Percentiles rank a stretch among this genome's conserved stretches.
These are phyloP conservation scores for Clanis bilineata DNA, from an alignment of 2,888 invertebrate genomes.

Conservation along the genomic window DNA sequence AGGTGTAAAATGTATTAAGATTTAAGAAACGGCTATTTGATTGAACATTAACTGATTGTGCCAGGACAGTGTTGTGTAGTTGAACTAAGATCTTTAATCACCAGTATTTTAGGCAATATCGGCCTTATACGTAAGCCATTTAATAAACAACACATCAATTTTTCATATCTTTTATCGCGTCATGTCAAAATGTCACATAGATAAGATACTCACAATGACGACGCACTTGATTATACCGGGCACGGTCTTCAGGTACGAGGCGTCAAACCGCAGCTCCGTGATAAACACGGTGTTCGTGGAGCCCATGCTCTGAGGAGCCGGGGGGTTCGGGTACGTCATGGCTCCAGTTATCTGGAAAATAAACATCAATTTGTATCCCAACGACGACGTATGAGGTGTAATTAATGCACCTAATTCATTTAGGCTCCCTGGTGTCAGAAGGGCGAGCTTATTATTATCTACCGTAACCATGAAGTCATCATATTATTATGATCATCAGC, in stretches of 20 bases:
- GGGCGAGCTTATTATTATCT: too few relatives aligned
- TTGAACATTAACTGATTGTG: too few relatives aligned
- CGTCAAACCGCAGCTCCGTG: constrained; percentile 62
- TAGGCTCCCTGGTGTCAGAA: too few relatives aligned
- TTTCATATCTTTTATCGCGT: neutral
- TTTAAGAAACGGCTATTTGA: too few relatives aligned
- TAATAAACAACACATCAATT: neutral
- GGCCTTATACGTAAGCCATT: neutral
- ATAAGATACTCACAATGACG: constrained; percentile 56
- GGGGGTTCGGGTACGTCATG: constrained; percentile 59
- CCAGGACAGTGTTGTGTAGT: too few relatives aligned
- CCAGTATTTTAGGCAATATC: too few relatives aligned
- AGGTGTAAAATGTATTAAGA: too few relatives aligned
- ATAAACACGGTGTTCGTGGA: constrained; percentile 69
- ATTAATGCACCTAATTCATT: too few relatives aligned
- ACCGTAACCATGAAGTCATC: too few relatives aligned
- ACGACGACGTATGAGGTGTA: too few relatives aligned
- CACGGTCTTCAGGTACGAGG: constrained; percentile 57
- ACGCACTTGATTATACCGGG: constrained; percentile 60
- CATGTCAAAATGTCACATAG: constrained; percentile 1
- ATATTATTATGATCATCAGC: too few relatives aligned
- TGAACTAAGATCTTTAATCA: too few relatives aligned
- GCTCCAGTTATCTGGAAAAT: neutral
- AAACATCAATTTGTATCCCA: neutral
- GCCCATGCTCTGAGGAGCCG: constrained; percentile 60